Percentiles rank a stretch among this genome's conserved stretches.
Evolutionary conservation across 2,113 vertebrate species (phyloP).

Genomic region (Phrynosoma platyrhinos): DNA sequence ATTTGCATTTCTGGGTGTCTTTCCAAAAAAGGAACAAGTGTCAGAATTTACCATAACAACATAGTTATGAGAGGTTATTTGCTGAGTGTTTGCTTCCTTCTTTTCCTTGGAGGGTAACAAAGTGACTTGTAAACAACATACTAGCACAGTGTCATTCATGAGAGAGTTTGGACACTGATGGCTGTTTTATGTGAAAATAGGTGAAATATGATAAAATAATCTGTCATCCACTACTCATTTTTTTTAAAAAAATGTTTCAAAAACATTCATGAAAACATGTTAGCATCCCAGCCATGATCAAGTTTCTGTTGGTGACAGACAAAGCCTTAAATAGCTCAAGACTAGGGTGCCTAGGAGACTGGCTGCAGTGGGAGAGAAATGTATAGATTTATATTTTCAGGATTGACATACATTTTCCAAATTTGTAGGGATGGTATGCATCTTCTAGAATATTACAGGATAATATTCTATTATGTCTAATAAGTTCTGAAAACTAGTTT

Average conservation of each 20-base stretch:
- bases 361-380: too few species aligned
- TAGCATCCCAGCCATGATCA: not conserved
- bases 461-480: not conserved
- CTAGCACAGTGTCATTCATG: conserved; percentile 2
- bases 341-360: too few species aligned
- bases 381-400: not conserved
- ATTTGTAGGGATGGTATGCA: not conserved
- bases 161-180: not conserved
- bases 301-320: not conserved
- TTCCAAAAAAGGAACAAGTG: not conserved
- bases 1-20: conserved; percentile 22
- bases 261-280: not conserved
- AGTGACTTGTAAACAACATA: conserved; percentile 20
- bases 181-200: conserved; percentile 52
- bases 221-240: not conserved
- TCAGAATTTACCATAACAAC: conserved; percentile 24
- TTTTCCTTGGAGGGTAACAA: conserved; percentile 12
- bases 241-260: not conserved
- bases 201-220: conserved; percentile 59
- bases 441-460: not conserved
- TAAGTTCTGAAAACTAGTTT: conserved; percentile 41
- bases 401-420: not conserved
- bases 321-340: too few species aligned
- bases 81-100: not conserved
- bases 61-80: conserved; percentile 12